Base-by-base conservation (phyloP, 1,140 invertebrate genomes). In the Eriosoma lanigerum region DNA sequence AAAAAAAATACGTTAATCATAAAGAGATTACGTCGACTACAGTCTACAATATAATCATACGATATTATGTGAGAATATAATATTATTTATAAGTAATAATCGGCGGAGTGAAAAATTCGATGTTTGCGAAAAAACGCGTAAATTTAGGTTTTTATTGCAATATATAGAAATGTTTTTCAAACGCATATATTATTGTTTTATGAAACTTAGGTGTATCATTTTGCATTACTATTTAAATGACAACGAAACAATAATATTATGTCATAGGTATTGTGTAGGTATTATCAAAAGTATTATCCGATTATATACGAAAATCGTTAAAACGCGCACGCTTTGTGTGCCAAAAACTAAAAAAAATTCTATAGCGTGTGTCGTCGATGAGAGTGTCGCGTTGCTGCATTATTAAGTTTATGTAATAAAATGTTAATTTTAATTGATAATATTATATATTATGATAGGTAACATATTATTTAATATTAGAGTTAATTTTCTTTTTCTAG, bases 111-210 rank as follows among this genome's bases (percentile, higher is more conserved):
- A 50, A 26, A 70, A 50, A 50, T 48, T 46, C 26, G 24, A 21
- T 8, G 32, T 8, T 38, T 8, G 21, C 19, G 50, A 50, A 21
- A 50, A 75, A 56, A 75, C 50, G 72, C 38, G 26, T 73, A 52
- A 15, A 56, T 75, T 50, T 75, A 75, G 72, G 52, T 54, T 50
- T 38, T 75, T 56, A 8, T 38, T 38, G 8, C 32, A 75, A n/a
- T n/a, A n/a, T n/a, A n/a, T n/a, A 50, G 48, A 56, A 75, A 72
- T 72, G 29, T 50, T 72, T 26, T 72, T 72, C 24, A 56, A 32
- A 75, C 44, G 44, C 44, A 68, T 38, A 38, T 38, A 38, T 38
- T 38, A 38, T 38, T 38, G 8, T 38, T 3, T 38, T 4, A 38
- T 38, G n/a, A n/a, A n/a, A n/a, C n/a, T n/a, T n/a, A n/a, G n/a